phyloP scores from a whole-genome alignment of 1,140 invertebrate genomes.

The Sycophila sp. region DNA sequence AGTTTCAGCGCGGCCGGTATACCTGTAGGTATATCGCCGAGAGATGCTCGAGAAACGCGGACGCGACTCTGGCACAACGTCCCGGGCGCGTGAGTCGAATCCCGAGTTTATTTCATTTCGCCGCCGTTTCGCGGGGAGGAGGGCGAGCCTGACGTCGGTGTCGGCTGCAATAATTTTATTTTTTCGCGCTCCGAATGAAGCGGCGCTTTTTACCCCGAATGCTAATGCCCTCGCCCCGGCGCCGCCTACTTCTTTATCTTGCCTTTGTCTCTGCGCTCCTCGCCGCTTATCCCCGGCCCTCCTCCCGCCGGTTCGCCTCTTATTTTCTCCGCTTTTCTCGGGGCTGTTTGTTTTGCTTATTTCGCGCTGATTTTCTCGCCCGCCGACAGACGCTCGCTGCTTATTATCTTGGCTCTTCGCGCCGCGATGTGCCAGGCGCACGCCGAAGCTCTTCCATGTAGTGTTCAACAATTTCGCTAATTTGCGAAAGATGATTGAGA shows the following conservation, averaged over 20 bases:
- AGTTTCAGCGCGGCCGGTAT: no score
- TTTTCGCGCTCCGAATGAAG: constrained; percentile 54
- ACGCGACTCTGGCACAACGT: constrained; percentile 31
- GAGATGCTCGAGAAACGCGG: not conserved
- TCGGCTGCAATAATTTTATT: constrained; percentile 54
- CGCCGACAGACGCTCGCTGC: not conserved
- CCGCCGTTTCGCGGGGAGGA: not conserved
- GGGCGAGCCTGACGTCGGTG: not conserved
- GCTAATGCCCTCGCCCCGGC: constrained; percentile 18
- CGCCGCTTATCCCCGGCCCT: not conserved
- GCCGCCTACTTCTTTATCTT: not conserved
- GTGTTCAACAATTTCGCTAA: no score
- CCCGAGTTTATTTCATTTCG: constrained; percentile 56
- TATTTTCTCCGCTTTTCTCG: not conserved
- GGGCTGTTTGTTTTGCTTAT: not conserved
- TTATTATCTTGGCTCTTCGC: not conserved
- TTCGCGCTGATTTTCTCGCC: no score
- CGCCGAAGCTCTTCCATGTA: no score
- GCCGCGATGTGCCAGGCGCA: not conserved
- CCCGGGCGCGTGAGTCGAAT: constrained; percentile 54
- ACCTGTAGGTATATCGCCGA: no score
- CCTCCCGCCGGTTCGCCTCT: not conserved
- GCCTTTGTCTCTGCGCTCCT: not conserved
- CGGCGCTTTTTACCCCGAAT: constrained; percentile 43
- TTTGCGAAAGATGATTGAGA: no score